Conservation (phyloP, 2,113 vertebrate genomes). For the Lota lota region DNA sequence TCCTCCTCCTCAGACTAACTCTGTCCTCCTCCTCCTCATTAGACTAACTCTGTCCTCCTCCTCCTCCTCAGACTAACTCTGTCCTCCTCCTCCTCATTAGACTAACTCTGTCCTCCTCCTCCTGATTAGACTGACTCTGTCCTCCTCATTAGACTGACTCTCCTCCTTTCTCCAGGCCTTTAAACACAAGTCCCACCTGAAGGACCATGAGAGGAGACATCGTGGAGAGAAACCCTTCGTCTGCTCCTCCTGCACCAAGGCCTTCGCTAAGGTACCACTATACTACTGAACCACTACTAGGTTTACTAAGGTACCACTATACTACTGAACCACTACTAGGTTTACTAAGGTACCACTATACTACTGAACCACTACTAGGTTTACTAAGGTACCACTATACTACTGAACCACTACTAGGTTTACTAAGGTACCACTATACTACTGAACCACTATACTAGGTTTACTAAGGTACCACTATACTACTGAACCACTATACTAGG, state of each 20-base stretch:
- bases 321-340: constrained; percentile 62
- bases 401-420: not conserved
- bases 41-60: not conserved
- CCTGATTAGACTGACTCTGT: too few species aligned
- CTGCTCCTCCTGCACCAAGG: constrained; percentile 63
- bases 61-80: not conserved
- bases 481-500: too few species aligned
- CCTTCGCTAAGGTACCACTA: constrained; percentile 62
- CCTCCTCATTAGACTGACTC: not conserved
- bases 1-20: not conserved
- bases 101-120: not conserved
- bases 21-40: not conserved
- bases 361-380: too few species aligned
- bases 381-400: constrained; percentile 50
- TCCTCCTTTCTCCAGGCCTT: constrained; percentile 46
- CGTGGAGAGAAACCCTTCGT: constrained; percentile 66
- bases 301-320: not conserved
- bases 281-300: constrained; percentile 49
- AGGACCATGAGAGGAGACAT: constrained; percentile 65
- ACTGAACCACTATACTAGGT: too few species aligned
- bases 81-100: too few species aligned
- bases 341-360: constrained; percentile 1
- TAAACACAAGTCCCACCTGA: constrained; percentile 69
- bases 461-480: too few species aligned
- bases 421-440: too few species aligned